Percentiles rank a stretch among this genome's conserved stretches.
Evolutionary conservation across 2,113 vertebrate species (phyloP).

Genomic region (Dicaeum eximium): DNA sequence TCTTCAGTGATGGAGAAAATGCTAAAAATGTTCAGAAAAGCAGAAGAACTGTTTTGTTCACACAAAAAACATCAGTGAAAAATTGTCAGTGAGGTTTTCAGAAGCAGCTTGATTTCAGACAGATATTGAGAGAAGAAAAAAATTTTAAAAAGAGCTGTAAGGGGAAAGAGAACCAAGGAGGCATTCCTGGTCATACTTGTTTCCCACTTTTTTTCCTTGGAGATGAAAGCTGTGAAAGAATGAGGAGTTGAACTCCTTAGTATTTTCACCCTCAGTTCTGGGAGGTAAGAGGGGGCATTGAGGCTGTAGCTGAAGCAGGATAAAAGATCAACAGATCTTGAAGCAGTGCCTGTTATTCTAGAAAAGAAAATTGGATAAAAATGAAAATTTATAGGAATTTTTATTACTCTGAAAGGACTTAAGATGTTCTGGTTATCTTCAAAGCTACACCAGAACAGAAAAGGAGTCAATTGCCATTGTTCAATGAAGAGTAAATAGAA

Average conservation of each 20-base stretch:
- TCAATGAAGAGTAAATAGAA: not conserved
- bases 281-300: not conserved
- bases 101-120: not conserved
- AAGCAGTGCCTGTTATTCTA: not conserved
- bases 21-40: not conserved
- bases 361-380: not conserved
- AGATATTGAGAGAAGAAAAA: not conserved
- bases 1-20: not conserved
- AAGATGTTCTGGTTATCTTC: not conserved
- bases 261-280: not conserved
- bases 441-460: not conserved
- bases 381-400: not conserved
- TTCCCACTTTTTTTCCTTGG: not conserved
- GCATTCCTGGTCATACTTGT: not conserved
- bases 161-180: not conserved
- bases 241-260: not conserved
- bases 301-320: not conserved
- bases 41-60: not conserved
- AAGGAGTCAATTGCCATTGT: not conserved
- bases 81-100: not conserved
- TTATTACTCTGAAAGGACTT: not conserved
- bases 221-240: not conserved
- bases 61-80: not conserved
- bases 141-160: rapidly evolving
- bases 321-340: not conserved